phyloP scores from a whole-genome alignment of 2,888 invertebrate species.

The Ametastegia equiseti region DNA sequence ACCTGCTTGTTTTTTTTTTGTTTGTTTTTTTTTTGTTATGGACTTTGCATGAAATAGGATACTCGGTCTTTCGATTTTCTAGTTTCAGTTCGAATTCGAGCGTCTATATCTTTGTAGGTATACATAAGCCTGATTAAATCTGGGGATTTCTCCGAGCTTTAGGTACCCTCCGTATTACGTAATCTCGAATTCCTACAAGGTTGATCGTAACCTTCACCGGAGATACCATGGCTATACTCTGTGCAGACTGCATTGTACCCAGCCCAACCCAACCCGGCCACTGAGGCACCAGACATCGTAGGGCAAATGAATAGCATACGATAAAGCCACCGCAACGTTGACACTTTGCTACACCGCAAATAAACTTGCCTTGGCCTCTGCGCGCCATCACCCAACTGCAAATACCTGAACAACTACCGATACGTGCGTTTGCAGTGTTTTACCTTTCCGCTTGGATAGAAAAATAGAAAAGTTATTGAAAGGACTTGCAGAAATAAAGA shows the following conservation, averaged over 20 bases:
- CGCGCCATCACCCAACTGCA: not conserved
- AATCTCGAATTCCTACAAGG: conserved; percentile 32
- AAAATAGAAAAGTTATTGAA: too few species aligned
- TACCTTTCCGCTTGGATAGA: too few species aligned
- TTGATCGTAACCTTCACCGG: conserved; percentile 33
- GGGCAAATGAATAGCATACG: conserved; percentile 36
- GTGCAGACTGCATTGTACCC: conserved; percentile 12
- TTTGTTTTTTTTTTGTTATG: too few species aligned
- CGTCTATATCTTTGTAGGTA: not conserved
- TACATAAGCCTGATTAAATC: conserved; percentile 5
- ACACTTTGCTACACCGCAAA: conserved; percentile 32
- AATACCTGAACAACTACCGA: not conserved
- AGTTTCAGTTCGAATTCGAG: not conserved
- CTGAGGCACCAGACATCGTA: not conserved
- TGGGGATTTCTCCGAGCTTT: conserved; percentile 4
- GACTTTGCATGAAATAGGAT: too few species aligned
- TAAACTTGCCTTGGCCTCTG: conserved; percentile 1
- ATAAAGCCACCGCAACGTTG: conserved; percentile 43
- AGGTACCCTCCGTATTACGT: not conserved
- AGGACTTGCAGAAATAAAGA: too few species aligned
- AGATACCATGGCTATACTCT: too few species aligned
- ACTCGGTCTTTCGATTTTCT: too few species aligned
- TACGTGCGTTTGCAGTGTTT: not conserved
- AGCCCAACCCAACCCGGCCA: not conserved
- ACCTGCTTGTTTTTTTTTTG: too few species aligned